Conservation (phyloP, 2,113 vertebrate species). For the Poicephalus gulielmi region DNA sequence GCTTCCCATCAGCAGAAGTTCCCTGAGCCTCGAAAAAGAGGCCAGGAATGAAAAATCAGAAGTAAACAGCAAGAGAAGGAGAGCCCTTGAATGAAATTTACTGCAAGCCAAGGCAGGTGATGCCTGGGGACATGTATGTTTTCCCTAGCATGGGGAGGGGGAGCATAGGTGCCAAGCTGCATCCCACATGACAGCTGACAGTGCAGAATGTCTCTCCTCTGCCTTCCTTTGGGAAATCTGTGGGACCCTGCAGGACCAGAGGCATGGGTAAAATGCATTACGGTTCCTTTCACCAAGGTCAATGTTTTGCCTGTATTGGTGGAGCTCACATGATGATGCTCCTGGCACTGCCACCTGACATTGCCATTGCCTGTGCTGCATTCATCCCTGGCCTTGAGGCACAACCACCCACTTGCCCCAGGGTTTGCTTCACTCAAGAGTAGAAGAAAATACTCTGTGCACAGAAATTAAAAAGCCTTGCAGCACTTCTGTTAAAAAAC, state of each 20-base stretch:
- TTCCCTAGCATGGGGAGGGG: neutral
- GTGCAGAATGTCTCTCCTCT: neutral
- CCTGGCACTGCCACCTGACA: neutral
- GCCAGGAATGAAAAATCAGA: neutral
- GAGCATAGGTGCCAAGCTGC: neutral
- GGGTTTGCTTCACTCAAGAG: neutral
- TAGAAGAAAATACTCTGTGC: neutral
- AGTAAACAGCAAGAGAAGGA: neutral
- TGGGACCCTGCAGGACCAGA: neutral
- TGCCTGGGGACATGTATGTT: accelerated
- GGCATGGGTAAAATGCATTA: accelerated
- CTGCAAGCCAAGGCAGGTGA: neutral
- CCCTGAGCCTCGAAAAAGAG: neutral
- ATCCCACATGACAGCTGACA: neutral
- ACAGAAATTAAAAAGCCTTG: neutral
- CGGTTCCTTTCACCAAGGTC: accelerated
- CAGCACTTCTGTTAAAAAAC: neutral
- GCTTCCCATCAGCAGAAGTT: too few relatives aligned
- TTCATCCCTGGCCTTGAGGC: neutral
- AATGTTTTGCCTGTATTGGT: accelerated
- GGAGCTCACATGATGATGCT: accelerated
- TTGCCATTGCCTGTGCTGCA: neutral
- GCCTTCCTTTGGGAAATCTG: neutral
- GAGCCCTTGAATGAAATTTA: neutral
- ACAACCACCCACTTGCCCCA: neutral